Conservation (phyloP, 1,140 invertebrate species). For the Eufriesea mexicana region DNA sequence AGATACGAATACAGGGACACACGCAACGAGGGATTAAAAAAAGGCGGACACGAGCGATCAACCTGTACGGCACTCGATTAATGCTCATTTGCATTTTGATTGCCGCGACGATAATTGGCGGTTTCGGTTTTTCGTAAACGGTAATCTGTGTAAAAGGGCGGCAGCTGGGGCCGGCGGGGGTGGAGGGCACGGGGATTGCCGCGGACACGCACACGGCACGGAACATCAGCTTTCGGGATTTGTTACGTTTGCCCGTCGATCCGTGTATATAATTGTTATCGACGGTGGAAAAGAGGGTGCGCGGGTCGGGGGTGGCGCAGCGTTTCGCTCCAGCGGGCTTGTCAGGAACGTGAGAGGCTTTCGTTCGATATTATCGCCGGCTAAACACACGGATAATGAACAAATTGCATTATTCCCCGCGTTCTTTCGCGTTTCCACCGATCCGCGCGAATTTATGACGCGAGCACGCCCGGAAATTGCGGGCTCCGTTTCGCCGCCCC, state of each 20-base stretch:
- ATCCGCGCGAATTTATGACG: background rate
- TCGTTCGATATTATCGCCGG: conserved; percentile 6
- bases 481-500: background rate
- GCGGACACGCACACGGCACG: background rate
- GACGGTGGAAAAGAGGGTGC: conserved; percentile 3
- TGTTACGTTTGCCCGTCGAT: conserved; percentile 30
- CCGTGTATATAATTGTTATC: conserved; percentile 32
- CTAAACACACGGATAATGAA: conserved; percentile 30
- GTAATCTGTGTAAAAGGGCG: conserved; percentile 14
- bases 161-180: too few species aligned
- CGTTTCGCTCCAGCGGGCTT: background rate
- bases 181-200: background rate
- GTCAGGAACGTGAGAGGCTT: background rate
- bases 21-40: background rate
- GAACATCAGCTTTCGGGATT: conserved; percentile 33
- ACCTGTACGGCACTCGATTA: conserved; percentile 54
- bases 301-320: too few species aligned
- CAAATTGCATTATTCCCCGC: conserved; percentile 5
- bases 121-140: conserved; percentile 53
- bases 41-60: conserved; percentile 30
- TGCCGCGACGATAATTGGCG: conserved; percentile 57
- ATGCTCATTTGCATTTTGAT: conserved; percentile 69
- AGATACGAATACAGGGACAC: too few species aligned
- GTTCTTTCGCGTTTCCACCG: background rate
- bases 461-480: background rate